phyloP scores from a whole-genome alignment of 2,797 vertebrate species.

The Esox masquinongy region DNA sequence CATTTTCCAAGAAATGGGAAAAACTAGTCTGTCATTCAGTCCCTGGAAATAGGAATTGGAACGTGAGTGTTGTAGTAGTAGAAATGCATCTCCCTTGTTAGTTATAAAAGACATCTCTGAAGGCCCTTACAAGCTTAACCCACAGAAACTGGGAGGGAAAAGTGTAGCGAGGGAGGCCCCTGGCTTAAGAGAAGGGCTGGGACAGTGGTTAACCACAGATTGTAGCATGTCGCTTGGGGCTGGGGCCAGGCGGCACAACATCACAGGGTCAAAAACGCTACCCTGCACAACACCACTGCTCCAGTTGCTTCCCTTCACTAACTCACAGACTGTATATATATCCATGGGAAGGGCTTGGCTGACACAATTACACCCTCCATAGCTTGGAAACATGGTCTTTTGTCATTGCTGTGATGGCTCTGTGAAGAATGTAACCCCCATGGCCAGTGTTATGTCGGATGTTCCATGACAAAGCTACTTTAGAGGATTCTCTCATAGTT shows the following conservation, averaged over 20 bases:
- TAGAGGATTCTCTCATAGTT: not conserved
- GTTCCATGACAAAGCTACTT: constrained; percentile 11
- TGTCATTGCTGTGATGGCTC: constrained; percentile 52
- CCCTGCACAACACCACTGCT: constrained; percentile 45
- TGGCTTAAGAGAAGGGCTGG: constrained; percentile 56
- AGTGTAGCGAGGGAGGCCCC: constrained; percentile 44
- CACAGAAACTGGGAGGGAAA: constrained; percentile 16
- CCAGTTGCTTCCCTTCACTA: constrained; percentile 38
- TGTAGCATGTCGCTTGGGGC: constrained; percentile 52
- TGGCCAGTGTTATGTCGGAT: constrained; percentile 16
- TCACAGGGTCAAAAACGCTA: constrained; percentile 56
- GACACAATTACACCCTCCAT: constrained; percentile 54
- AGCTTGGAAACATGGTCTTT: constrained; percentile 46
- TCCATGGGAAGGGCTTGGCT: constrained; percentile 47
- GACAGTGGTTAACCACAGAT: constrained; percentile 74
- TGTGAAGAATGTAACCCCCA: constrained; percentile 29
- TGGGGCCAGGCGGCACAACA: constrained; percentile 58
- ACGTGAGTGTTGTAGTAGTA: constrained; percentile 25
- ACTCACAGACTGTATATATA: constrained; percentile 37
- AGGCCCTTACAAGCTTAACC: constrained; percentile 21
- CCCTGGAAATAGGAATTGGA: constrained; percentile 13
- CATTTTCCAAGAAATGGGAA: constrained; percentile 29
- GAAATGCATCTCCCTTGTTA: constrained; percentile 19
- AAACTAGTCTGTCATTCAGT: constrained; percentile 18
- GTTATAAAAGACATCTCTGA: constrained; percentile 22